phyloP scores from a whole-genome alignment of 2,888 invertebrate genomes.

The Nebria salina region DNA sequence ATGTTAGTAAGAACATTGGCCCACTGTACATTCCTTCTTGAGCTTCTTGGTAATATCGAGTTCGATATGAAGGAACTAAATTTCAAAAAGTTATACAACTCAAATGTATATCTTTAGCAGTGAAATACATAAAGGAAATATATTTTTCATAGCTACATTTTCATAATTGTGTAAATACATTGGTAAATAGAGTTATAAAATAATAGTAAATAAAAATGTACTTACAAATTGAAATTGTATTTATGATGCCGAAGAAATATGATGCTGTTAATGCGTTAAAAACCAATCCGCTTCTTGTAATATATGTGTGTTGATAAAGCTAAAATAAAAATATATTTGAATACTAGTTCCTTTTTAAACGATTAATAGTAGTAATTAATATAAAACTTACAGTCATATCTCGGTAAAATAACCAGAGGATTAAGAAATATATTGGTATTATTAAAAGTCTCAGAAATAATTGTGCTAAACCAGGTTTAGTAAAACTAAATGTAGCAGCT shows the following conservation, averaged over 20 bases:
- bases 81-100: conserved; percentile 25
- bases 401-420: conserved; percentile 82
- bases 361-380: too few relatives aligned
- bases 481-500: conserved; percentile 81
- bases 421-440: conserved; percentile 79
- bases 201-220: conserved; percentile 50
- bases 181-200: too few relatives aligned
- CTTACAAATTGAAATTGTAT: conserved; percentile 77
- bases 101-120: neutral
- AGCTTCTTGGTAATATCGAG: conserved; percentile 91
- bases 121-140: too few relatives aligned
- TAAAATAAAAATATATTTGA: conserved; percentile 54
- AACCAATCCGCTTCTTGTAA: conserved; percentile 76
- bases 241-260: conserved; percentile 75
- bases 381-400: conserved; percentile 66
- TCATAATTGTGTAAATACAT: neutral
- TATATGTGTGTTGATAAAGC: conserved; percentile 75
- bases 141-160: neutral
- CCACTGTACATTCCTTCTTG: conserved; percentile 91
- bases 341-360: neutral
- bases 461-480: conserved; percentile 78
- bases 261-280: conserved; percentile 75
- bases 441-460: conserved; percentile 78
- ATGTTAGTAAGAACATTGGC: conserved; percentile 82
- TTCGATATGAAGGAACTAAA: conserved; percentile 83